Evolutionary conservation across 2,797 vertebrate genomes (phyloP).

Genomic region (Leptodactylus fallax): DNA sequence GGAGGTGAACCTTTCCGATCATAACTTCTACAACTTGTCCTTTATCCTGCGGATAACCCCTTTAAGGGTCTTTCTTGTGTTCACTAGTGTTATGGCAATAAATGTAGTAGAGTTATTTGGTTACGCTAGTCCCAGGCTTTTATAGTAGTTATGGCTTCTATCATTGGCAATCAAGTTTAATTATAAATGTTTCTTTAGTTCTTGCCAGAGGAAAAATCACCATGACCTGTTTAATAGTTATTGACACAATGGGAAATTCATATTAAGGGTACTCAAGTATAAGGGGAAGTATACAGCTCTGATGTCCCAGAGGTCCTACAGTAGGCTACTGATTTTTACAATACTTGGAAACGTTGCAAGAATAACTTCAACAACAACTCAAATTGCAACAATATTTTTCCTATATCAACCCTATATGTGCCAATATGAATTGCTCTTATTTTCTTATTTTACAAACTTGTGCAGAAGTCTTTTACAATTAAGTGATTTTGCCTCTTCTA

Average conservation of each 20-base stretch:
- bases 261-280: not conserved
- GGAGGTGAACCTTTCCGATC: too few relatives aligned
- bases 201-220: not conserved
- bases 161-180: not conserved
- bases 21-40: too few relatives aligned
- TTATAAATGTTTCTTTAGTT: not conserved
- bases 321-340: slow-evolving; percentile 21
- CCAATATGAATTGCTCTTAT: slow-evolving; percentile 11
- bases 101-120: not conserved
- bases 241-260: not conserved
- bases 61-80: not conserved
- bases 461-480: not conserved
- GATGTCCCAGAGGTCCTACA: not conserved
- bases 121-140: not conserved
- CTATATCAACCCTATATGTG: not conserved
- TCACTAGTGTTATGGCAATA: not conserved
- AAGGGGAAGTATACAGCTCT: not conserved
- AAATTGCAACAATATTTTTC: slow-evolving; percentile 6
- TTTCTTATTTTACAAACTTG: not conserved
- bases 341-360: slow-evolving; percentile 22
- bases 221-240: not conserved
- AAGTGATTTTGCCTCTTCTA: too few relatives aligned
- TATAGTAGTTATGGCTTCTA: not conserved
- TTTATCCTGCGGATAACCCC: too few relatives aligned
- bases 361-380: slow-evolving; percentile 25